Percentiles rank a stretch among this genome's conserved stretches.
phyloP scores from a whole-genome alignment of 2,797 vertebrate species.

The Nyctibius grandis region DNA sequence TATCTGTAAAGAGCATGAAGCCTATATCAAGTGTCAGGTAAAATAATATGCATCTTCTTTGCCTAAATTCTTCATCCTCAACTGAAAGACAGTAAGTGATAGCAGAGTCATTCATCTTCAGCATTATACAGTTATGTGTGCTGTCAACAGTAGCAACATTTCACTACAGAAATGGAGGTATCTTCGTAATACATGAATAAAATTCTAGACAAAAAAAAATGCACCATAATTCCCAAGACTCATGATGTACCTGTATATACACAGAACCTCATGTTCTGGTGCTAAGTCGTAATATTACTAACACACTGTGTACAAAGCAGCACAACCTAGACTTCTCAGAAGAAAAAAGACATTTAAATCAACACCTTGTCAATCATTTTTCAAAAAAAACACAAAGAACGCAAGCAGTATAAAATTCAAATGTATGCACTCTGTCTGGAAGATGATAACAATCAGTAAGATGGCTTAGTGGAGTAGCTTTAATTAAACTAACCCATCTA shows the following conservation, averaged over 20 bases:
- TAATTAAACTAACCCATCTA: slow-evolving; percentile 11
- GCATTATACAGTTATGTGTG: background rate
- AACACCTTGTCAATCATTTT: background rate
- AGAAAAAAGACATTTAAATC: background rate
- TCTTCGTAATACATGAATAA: background rate
- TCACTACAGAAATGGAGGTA: background rate
- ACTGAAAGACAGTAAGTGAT: background rate
- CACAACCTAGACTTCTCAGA: background rate
- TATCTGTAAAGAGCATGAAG: background rate
- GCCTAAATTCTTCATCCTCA: background rate
- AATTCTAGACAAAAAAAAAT: background rate
- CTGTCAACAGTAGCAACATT: background rate
- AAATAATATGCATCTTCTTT: background rate
- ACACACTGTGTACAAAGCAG: background rate
- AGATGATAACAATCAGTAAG: background rate
- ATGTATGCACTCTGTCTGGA: background rate
- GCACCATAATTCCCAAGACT: background rate
- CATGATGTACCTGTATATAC: background rate
- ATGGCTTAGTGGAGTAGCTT: background rate
- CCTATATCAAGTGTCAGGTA: background rate
- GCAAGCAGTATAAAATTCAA: slow-evolving; percentile 12
- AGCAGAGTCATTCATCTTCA: background rate
- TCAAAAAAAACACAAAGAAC: background rate
- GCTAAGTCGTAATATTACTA: background rate
- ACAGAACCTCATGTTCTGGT: background rate